Conservation (phyloP, 2,797 vertebrate species). For the Sarcoramphus papa region DNA sequence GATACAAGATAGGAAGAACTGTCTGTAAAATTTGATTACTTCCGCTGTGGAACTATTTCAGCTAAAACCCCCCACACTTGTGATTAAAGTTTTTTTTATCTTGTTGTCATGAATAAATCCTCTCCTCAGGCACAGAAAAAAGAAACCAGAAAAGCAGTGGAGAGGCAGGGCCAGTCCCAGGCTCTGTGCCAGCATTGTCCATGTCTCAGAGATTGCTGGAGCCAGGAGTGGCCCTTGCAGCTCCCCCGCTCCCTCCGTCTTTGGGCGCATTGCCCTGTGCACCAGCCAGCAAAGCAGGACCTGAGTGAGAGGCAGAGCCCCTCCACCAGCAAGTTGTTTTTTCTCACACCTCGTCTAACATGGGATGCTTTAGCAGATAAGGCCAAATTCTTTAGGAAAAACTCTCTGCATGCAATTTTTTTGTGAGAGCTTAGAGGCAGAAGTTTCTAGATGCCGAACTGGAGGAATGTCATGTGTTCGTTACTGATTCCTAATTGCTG, state of each 20-base stretch:
- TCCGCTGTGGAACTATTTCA: background rate
- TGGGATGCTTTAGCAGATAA: background rate
- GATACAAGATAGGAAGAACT: background rate
- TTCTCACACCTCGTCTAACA: background rate
- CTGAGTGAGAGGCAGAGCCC: accelerated
- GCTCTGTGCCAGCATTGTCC: background rate
- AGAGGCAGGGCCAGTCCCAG: background rate
- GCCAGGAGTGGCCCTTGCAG: background rate
- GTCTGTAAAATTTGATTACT: background rate
- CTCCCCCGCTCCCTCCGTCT: background rate
- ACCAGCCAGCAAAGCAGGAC: background rate
- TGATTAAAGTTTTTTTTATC: background rate
- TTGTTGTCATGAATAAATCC: background rate
- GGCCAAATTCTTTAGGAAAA: background rate
- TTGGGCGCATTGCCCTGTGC: accelerated
- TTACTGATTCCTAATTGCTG: slow-evolving; percentile 34
- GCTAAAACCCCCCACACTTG: accelerated
- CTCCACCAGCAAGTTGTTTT: background rate
- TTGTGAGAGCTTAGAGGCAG: background rate
- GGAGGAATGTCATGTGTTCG: background rate
- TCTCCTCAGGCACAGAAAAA: background rate
- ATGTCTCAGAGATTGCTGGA: background rate
- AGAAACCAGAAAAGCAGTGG: background rate
- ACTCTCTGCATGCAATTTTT: background rate
- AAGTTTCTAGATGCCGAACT: slow-evolving; percentile 6